Evolutionary conservation across 2,113 vertebrate species (phyloP).

Genomic region (Labeo rohita): DNA sequence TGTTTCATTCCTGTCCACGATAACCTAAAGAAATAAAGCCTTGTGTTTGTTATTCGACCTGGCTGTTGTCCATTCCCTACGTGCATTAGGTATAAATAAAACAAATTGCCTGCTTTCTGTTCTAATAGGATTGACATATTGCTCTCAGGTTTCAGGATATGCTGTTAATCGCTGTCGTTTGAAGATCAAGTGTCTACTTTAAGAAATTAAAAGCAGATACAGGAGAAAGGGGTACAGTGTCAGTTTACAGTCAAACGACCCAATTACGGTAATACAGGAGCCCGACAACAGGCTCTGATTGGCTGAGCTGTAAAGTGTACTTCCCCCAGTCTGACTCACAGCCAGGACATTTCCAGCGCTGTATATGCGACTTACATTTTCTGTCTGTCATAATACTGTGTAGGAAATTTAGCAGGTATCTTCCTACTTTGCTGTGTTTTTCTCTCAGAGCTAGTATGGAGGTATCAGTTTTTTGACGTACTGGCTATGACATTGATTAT

Average conservation of each 20-base stretch:
- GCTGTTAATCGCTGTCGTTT: constrained; percentile 54
- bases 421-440: neutral
- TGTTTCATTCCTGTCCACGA: neutral
- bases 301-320: constrained; percentile 34
- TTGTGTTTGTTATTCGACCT: constrained; percentile 35
- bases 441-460: neutral
- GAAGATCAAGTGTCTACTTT: constrained; percentile 63
- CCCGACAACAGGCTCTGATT: constrained; percentile 42
- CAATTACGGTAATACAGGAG: constrained; percentile 55
- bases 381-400: neutral
- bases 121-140: constrained; percentile 57
- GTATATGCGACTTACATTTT: neutral
- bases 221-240: constrained; percentile 47
- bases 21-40: constrained; percentile 2
- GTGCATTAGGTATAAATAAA: constrained; percentile 50
- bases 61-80: constrained; percentile 28
- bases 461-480: neutral
- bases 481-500: neutral
- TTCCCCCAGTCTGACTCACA: constrained; percentile 44
- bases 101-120: constrained; percentile 55
- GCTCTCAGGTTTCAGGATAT: constrained; percentile 63
- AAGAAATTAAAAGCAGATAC: constrained; percentile 65
- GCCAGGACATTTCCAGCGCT: constrained; percentile 35
- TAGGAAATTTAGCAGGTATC: constrained; percentile 7
- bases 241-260: constrained; percentile 51